Evolutionary conservation across 2,797 vertebrate genomes (phyloP).

Genomic region (Leptoclinus maculatus): DNA sequence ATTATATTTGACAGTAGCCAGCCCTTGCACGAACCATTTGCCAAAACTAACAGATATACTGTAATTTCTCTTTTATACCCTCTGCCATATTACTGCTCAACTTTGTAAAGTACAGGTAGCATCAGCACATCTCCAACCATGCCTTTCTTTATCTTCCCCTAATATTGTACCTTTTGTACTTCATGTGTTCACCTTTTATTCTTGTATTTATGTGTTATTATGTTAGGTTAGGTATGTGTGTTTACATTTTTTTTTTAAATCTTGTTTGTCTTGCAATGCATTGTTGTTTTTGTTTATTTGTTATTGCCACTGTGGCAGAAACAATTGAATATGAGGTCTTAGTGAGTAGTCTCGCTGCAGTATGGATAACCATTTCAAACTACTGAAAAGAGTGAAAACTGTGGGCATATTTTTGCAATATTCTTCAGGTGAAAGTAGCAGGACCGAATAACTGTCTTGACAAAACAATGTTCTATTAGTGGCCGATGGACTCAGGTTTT

Average conservation of each 20-base stretch:
- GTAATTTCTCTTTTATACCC: background rate
- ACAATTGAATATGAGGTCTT: background rate
- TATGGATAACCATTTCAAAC: background rate
- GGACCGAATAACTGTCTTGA: background rate
- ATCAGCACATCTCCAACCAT: background rate
- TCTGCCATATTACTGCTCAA: background rate
- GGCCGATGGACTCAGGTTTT: background rate
- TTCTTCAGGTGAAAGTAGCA: background rate
- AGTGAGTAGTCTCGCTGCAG: slow-evolving; percentile 12
- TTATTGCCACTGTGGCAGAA: background rate
- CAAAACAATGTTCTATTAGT: background rate
- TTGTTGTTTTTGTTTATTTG: background rate
- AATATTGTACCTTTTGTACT: background rate
- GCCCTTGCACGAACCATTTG: background rate
- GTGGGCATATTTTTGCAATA: background rate
- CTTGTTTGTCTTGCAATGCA: background rate
- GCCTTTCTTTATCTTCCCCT: background rate
- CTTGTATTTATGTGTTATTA: background rate
- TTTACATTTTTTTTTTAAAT: too few species aligned
- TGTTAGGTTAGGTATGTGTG: background rate
- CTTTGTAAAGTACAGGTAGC: background rate
- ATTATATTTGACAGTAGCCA: background rate
- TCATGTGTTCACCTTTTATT: background rate
- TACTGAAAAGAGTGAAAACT: background rate
- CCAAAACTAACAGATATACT: too few species aligned